Evolutionary conservation across 2,888 invertebrate genomes (phyloP).

Genomic region (Epiblema foenella): DNA sequence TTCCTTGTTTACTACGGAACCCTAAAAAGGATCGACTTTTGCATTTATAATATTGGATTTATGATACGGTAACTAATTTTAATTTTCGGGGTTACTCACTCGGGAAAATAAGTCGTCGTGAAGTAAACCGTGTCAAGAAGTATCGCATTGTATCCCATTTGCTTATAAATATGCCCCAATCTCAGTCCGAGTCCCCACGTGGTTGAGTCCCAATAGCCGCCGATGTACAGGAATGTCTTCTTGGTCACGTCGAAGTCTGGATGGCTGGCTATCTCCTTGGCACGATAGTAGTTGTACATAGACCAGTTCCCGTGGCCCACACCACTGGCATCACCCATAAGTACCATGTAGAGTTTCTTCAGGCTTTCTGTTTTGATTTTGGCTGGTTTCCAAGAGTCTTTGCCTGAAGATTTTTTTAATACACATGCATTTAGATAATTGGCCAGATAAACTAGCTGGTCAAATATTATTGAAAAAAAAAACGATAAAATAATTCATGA

Average conservation of each 20-base stretch:
- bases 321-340: constrained; percentile 53
- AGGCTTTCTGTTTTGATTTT: constrained; percentile 61
- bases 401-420: constrained; percentile 60
- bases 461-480: too few species aligned
- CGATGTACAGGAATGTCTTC: constrained; percentile 64
- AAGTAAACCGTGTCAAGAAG: constrained; percentile 61
- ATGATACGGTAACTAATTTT: too few species aligned
- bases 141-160: constrained; percentile 63
- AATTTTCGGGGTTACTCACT: constrained; percentile 57
- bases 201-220: constrained; percentile 68
- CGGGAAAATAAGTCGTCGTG: constrained; percentile 63
- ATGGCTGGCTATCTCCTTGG: constrained; percentile 58
- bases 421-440: too few species aligned
- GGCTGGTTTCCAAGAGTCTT: constrained; percentile 57
- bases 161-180: constrained; percentile 56
- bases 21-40: too few species aligned
- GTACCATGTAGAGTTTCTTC: constrained; percentile 56
- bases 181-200: constrained; percentile 52
- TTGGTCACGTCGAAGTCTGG: constrained; percentile 55
- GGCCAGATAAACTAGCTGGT: too few species aligned
- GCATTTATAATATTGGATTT: too few species aligned
- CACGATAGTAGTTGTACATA: constrained; percentile 64
- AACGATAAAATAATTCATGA: too few species aligned
- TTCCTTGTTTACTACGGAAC: too few species aligned
- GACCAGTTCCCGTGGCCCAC: constrained; percentile 46